These are phyloP conservation scores for Ramazzottius varieornatus DNA, from an alignment of 2,888 invertebrate genomes.

Conservation along the genomic window DNA sequence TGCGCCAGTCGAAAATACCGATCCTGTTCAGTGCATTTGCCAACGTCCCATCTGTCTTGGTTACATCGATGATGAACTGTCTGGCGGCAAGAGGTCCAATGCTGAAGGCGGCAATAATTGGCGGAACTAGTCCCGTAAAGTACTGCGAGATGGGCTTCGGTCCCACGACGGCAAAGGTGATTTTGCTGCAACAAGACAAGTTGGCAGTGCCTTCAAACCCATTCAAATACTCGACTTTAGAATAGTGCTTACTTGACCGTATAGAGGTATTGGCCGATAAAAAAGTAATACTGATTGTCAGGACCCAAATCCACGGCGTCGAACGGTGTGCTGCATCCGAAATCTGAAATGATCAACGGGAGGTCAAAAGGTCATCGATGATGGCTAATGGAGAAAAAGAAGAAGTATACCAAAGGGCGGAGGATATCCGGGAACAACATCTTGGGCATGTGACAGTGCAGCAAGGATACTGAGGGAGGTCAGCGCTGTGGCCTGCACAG, in stretches of 20 bases:
- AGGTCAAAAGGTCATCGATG: not conserved
- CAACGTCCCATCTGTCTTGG: no score
- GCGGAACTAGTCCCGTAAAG: not conserved
- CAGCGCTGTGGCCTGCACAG: no score
- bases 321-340: not conserved
- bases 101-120: not conserved
- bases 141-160: not conserved
- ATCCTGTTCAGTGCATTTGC: no score
- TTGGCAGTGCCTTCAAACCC: not conserved
- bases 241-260: not conserved
- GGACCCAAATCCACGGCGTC: not conserved
- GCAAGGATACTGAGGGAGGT: no score
- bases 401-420: not conserved
- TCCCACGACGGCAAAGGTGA: not conserved
- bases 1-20: no score
- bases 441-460: not conserved
- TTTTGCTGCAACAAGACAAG: not conserved
- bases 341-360: not conserved
- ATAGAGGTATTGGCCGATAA: not conserved
- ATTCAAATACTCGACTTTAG: not conserved
- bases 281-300: not conserved
- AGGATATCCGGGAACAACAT: not conserved
- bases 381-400: not conserved
- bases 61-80: not conserved
- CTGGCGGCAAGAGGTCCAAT: not conserved